Percentiles rank a stretch among this genome's conserved stretches.
These are phyloP conservation scores for Drosophila funebris DNA, from an alignment of 1,140 invertebrate species.

Conservation along the genomic window DNA sequence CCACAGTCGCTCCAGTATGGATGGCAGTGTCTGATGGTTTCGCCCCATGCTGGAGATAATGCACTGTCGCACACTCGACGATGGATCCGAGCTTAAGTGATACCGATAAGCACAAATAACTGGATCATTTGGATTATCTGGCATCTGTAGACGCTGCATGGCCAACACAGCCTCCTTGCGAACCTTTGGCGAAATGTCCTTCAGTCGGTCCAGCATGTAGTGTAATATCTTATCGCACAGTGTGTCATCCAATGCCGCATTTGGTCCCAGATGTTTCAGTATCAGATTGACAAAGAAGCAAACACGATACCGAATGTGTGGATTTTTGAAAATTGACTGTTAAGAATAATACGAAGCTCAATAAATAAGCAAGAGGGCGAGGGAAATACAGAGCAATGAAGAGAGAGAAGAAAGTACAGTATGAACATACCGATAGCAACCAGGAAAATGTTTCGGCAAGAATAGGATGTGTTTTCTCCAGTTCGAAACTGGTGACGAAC, in stretches of 20 bases:
- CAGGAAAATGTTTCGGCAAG: conserved; percentile 85
- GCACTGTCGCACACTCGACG: conserved; percentile 88
- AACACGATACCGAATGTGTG: conserved; percentile 88
- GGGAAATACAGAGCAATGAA: not conserved
- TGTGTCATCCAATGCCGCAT: conserved; percentile 90
- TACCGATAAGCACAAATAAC: conserved; percentile 92
- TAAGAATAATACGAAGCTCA: not conserved
- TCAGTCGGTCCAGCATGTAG: conserved; percentile 88
- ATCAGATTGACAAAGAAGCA: conserved; percentile 91
- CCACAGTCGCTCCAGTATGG: conserved; percentile 88
- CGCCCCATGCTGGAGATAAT: conserved; percentile 88
- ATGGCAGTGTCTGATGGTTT: conserved; percentile 87
- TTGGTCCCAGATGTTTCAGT: conserved; percentile 89
- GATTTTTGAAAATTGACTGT: conserved; percentile 70
- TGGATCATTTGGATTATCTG: conserved; percentile 89
- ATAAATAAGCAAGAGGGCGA: not conserved
- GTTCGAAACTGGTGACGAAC: conserved; percentile 86
- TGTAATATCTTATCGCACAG: conserved; percentile 89
- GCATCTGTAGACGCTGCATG: conserved; percentile 92
- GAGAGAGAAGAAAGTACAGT: conserved; percentile 38
- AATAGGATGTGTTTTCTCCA: conserved; percentile 85
- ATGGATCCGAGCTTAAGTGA: conserved; percentile 90
- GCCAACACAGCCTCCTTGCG: conserved; percentile 91
- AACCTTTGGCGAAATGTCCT: conserved; percentile 86
- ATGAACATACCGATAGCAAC: conserved; percentile 82